Base-by-base conservation (phyloP, 30 jellyfish, hydroid and myxozoan genomes). In the Morbakka virulenta region DNA sequence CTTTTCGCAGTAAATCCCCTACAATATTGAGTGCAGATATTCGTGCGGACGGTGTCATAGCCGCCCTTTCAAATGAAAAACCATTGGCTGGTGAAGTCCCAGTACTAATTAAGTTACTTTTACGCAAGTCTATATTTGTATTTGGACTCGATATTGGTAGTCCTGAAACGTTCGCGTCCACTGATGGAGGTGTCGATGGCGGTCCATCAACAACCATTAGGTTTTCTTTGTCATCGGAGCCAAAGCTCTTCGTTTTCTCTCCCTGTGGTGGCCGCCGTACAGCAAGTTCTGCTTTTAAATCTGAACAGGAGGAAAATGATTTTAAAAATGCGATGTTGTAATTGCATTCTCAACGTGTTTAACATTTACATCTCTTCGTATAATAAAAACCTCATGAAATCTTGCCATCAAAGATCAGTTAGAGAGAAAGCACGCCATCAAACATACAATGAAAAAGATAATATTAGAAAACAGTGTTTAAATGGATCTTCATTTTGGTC, bases 11-110 rank as follows among this genome's bases (percentile, higher is more conserved):
- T 22, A 92, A 80, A 76, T 92, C 98, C 0, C 98, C 95, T 28
- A 92, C 98, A 2, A 92, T 92, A 69, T 92, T 92, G 63, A 92
- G 50, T 1, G 98, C 98, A 0, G 98, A 92, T 28, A 92, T 92
- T 62, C 98, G 65, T n/a, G 98, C 96, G 3, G 98, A 80, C 1
- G 98, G 98, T 50, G 96, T 92, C 72, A 92, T 28, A 1, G 96
- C 96, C 0, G 96, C 84, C 50, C 77, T 76, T n/a, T 25, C 52
- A 28, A 65, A 65, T 21, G 25, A 20, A 14, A 41, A 41, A 41
- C 52, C 12, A 28, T 65, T 22, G 3, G 77, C 77, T 20, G 77
- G 77, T 9, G 77, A 65, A 11, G 77, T 65, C 21, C 77, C 77
- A 17, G 77, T 65, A 65, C 31, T 23, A 11, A 65, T 65, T 4